phyloP scores from a whole-genome alignment of 2,797 vertebrate genomes.

The Artibeus jamaicensis region DNA sequence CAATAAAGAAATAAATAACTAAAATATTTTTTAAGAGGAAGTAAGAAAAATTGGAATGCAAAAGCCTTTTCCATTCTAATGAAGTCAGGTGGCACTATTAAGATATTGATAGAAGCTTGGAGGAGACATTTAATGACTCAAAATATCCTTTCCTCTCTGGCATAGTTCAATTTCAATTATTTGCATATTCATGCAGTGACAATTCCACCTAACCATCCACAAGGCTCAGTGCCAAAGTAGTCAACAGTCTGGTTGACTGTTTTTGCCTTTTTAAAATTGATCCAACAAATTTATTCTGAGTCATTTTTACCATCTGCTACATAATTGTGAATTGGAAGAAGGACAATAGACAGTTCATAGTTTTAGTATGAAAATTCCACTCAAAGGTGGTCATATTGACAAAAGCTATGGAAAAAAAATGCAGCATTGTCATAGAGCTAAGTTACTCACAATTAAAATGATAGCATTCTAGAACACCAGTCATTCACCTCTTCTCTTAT shows the following conservation, averaged over 20 bases:
- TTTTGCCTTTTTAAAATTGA: constrained; percentile 69
- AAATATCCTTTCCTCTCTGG: background rate
- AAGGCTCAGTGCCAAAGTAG: constrained; percentile 66
- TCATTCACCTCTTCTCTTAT: background rate
- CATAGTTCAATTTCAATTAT: constrained; percentile 57
- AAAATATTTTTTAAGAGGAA: background rate
- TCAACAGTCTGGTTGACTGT: constrained; percentile 59
- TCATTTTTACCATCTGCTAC: constrained; percentile 67
- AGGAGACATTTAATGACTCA: background rate
- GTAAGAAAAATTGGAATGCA: constrained; percentile 33
- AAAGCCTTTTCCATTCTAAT: constrained; percentile 6
- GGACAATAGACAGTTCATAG: constrained; percentile 48
- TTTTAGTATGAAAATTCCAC: constrained; percentile 31
- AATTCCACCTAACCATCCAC: constrained; percentile 50
- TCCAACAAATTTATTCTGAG: constrained; percentile 68
- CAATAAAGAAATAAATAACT: no score
- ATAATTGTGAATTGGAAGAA: constrained; percentile 61
- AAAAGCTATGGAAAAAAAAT: constrained; percentile 49
- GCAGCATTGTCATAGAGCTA: constrained; percentile 27
- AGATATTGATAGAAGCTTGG: constrained; percentile 3
- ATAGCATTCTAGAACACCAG: background rate
- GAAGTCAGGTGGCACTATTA: constrained; percentile 54
- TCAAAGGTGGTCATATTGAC: constrained; percentile 44
- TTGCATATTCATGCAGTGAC: constrained; percentile 41
- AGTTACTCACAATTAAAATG: background rate